Base-by-base conservation (phyloP, 2,888 invertebrate species). In the Xestoiulus laeticollis region DNA sequence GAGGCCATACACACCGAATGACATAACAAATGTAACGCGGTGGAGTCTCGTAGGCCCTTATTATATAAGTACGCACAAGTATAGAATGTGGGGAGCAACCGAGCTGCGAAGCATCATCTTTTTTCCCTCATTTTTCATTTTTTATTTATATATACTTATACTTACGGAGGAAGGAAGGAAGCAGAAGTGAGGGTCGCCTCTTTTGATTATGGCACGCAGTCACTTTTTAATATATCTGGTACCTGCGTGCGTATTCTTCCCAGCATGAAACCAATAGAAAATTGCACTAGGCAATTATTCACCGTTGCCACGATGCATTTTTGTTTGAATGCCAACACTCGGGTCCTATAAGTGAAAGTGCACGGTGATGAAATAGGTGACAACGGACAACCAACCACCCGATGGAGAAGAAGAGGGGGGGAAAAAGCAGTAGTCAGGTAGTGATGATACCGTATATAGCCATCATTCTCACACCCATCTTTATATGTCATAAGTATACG, bases 231-330 rank as follows among this genome's bases (percentile, higher is more conserved):
- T 68, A 68, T 26, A 68, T 10, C 26, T 22, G 4, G 26, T 68
- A 68, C 68, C 68, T 68, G 68, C 68, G 68, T 68, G 68, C 68
- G 68, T 68, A 22, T 68, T 22, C 68, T 68, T 68, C 68, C 68
- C 68, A 68, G 68, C 68, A 26, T 68, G 68, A 22, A 68, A 68
- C 68, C 68, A 26, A 68, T 68, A 68, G 68, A 68, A 68, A 12
- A 68, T 68, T 68, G 68, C 26, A 26, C 68, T 10, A 68, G 26
- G 68, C 68, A 68, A 68, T 68, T 68, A 68, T 68, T 68, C 68
- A 68, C 68, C 68, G 68, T 68, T 68, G 68, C 68, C 68, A 68
- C 68, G 68, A 68, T 68, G 68, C 68, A 68, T 68, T 68, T 68
- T 26, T 68, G 68, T 68, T 53, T 53, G 53, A 53, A 53, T 53